Conservation (phyloP, 2,797 vertebrate species). For the Sebastes kiyomatsui region DNA sequence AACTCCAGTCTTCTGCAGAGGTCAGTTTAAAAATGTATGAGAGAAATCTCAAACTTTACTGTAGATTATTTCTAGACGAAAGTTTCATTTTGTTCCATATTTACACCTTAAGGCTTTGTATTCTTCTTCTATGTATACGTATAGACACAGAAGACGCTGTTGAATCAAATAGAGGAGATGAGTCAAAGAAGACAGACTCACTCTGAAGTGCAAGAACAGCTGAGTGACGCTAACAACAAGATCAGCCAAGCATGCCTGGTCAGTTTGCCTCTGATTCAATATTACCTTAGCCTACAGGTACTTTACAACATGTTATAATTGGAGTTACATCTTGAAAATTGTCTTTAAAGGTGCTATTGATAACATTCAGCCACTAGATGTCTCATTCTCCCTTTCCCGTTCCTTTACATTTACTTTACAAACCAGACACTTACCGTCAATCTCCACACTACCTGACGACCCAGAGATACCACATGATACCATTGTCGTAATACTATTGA, state of each 20-base stretch:
- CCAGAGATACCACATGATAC: too few relatives aligned
- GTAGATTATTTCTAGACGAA: neutral
- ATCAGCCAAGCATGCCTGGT: constrained; percentile 79
- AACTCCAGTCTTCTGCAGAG: constrained; percentile 68
- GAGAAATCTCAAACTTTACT: neutral
- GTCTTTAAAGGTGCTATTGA: neutral
- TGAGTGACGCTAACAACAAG: constrained; percentile 74
- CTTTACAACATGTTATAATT: neutral
- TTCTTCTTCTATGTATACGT: neutral
- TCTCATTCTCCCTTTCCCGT: too few relatives aligned
- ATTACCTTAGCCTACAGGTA: neutral
- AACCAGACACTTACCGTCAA: too few relatives aligned
- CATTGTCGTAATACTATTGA: accelerated
- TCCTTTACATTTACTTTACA: too few relatives aligned
- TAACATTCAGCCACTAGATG: too few relatives aligned
- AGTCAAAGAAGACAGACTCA: constrained; percentile 56
- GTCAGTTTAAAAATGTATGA: constrained; percentile 35
- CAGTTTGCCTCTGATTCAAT: constrained; percentile 30
- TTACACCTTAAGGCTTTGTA: neutral
- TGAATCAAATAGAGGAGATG: constrained; percentile 70
- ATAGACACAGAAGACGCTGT: constrained; percentile 64
- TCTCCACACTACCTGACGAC: too few relatives aligned
- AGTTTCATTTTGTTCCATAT: neutral
- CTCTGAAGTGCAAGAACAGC: constrained; percentile 71
- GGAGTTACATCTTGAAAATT: neutral